A percentile compares a stretch with the other conserved stretches of the same genome.
phyloP scores from a whole-genome alignment of 2,113 vertebrate species.

The Petaurus breviceps region DNA sequence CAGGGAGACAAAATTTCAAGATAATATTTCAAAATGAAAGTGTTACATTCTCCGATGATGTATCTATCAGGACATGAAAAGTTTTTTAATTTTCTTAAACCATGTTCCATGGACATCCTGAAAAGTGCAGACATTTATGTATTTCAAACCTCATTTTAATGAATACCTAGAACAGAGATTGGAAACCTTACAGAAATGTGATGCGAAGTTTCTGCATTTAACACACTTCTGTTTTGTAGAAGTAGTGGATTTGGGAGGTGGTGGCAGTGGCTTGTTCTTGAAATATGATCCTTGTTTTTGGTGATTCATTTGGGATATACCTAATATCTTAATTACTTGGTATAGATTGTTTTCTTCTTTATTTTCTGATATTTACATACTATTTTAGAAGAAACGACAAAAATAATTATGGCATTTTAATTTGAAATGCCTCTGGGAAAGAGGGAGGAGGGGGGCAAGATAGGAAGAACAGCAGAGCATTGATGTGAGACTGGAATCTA shows the following conservation, averaged over 20 bases:
- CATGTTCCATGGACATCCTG: not conserved
- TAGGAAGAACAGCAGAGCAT: not conserved
- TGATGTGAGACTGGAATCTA: not conserved
- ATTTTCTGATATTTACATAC: not conserved
- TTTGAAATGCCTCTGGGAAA: not conserved
- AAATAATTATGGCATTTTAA: not conserved
- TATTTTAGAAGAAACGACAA: not conserved
- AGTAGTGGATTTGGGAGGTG: not conserved
- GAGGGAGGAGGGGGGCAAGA: not conserved
- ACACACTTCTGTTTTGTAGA: not conserved
- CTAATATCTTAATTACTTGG: not conserved
- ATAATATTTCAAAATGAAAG: conserved; percentile 33
- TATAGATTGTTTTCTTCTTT: not conserved
- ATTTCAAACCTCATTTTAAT: not conserved
- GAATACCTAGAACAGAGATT: not conserved
- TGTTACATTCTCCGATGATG: not conserved
- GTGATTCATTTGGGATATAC: not conserved
- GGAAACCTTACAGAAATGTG: not conserved
- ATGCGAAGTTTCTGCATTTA: not conserved
- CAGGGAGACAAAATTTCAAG: conserved; percentile 14
- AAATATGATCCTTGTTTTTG: not conserved
- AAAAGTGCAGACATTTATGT: not conserved
- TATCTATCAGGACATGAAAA: not conserved
- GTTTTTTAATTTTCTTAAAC: not conserved
- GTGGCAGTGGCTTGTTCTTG: conserved; percentile 4